These are phyloP conservation scores for Sander lucioperca DNA, from an alignment of 2,113 vertebrate species.

Conservation along the genomic window DNA sequence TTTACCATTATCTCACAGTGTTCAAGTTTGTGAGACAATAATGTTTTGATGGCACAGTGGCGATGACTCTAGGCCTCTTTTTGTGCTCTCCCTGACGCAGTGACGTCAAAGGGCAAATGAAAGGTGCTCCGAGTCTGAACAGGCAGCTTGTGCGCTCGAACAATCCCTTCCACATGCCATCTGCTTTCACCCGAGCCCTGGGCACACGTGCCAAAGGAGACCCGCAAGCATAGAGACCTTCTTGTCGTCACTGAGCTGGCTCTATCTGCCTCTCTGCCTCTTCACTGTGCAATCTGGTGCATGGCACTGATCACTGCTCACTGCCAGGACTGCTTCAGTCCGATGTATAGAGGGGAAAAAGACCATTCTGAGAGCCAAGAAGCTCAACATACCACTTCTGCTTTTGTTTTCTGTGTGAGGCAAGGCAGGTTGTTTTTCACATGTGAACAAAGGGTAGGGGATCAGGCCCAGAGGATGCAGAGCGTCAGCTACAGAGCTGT, in stretches of 20 bases:
- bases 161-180: slow-evolving; percentile 65
- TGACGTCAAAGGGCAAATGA: slow-evolving; percentile 61
- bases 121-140: slow-evolving; percentile 60
- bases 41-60: slow-evolving; percentile 2
- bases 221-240: slow-evolving; percentile 73
- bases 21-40: slow-evolving; percentile 2
- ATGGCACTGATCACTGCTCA: slow-evolving; percentile 79
- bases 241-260: slow-evolving; percentile 77
- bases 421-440: slow-evolving; percentile 53
- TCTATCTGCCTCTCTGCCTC: slow-evolving; percentile 69
- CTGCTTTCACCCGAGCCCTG: slow-evolving; percentile 67
- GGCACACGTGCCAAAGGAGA: slow-evolving; percentile 72
- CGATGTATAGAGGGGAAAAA: slow-evolving; percentile 43
- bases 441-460: slow-evolving; percentile 13
- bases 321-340: slow-evolving; percentile 56
- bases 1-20: background rate
- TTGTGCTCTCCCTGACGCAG: slow-evolving; percentile 12
- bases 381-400: slow-evolving; percentile 51
- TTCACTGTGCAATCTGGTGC: slow-evolving; percentile 81
- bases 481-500: background rate
- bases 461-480: slow-evolving; percentile 1
- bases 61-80: slow-evolving; percentile 33
- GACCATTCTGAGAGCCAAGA: slow-evolving; percentile 53
- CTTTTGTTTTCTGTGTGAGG: slow-evolving; percentile 59
- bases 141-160: slow-evolving; percentile 61